A percentile compares a stretch with the other conserved stretches of the same genome.
Evolutionary conservation across 1,140 invertebrate genomes (phyloP).

Genomic region (Capitella teleta): DNA sequence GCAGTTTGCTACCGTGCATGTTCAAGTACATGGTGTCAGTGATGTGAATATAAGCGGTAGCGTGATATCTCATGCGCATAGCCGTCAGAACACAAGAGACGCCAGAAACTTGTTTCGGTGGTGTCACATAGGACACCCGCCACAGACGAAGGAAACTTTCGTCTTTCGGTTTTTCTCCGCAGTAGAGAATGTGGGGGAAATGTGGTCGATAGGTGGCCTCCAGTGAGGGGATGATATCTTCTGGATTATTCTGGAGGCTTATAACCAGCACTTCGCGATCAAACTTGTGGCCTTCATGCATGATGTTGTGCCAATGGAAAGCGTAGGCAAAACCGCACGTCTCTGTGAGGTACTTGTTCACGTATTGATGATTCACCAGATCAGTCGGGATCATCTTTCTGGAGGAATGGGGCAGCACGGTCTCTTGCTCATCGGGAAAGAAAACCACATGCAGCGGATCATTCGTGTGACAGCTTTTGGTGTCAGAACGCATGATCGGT

Average conservation of each 20-base stretch:
- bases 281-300: not conserved
- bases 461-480: not conserved
- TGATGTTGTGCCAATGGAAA: not conserved
- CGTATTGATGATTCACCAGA: not conserved
- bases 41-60: not conserved
- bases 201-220: conserved; percentile 5
- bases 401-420: not conserved
- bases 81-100: not conserved
- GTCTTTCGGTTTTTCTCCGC: not conserved
- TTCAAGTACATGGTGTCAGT: not conserved
- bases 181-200: conserved; percentile 12
- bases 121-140: conserved; percentile 7
- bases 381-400: not conserved
- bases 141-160: conserved; percentile 3
- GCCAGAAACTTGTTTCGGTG: not conserved
- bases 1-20: too few species aligned
- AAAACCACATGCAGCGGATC: not conserved
- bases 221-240: conserved; percentile 4
- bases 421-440: conserved; percentile 10
- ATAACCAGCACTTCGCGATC: conserved; percentile 6
- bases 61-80: not conserved
- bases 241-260: not conserved
- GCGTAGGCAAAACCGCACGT: not conserved
- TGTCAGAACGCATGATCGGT: not conserved
- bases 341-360: not conserved